Conservation (phyloP, 2,797 vertebrate species). For the Lithobates sylvaticus region DNA sequence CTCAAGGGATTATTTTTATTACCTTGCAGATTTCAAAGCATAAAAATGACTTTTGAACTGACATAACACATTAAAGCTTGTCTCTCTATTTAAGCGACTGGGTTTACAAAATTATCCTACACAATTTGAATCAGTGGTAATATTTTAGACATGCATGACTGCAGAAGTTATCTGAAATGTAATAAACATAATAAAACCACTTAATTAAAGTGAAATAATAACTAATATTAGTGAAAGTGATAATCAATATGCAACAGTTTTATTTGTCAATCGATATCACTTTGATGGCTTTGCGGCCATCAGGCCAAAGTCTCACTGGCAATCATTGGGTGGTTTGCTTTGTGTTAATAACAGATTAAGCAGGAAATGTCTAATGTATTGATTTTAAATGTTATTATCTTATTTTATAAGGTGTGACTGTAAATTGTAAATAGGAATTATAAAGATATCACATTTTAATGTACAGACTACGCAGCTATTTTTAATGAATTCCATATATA, state of each 20-base stretch:
- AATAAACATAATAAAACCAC: neutral
- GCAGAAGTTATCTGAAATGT: neutral
- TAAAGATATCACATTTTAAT: no score
- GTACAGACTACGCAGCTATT: no score
- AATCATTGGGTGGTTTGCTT: neutral
- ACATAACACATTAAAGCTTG: neutral
- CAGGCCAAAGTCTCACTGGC: neutral
- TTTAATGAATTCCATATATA: no score
- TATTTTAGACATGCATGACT: neutral
- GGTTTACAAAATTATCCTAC: neutral
- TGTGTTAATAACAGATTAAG: constrained; percentile 9
- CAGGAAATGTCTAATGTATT: neutral
- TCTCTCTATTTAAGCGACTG: no score
- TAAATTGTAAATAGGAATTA: no score
- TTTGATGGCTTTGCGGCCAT: neutral
- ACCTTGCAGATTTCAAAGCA: neutral
- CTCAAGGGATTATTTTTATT: no score
- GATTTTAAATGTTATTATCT: neutral
- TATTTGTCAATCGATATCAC: neutral
- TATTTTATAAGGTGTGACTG: neutral
- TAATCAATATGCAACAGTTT: neutral
- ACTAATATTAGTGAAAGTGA: neutral
- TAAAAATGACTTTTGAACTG: neutral
- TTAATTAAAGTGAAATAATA: neutral
- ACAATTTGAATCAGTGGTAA: neutral